phyloP scores from a whole-genome alignment of 2,888 invertebrate genomes.

The Ornithoptera alexandrae region DNA sequence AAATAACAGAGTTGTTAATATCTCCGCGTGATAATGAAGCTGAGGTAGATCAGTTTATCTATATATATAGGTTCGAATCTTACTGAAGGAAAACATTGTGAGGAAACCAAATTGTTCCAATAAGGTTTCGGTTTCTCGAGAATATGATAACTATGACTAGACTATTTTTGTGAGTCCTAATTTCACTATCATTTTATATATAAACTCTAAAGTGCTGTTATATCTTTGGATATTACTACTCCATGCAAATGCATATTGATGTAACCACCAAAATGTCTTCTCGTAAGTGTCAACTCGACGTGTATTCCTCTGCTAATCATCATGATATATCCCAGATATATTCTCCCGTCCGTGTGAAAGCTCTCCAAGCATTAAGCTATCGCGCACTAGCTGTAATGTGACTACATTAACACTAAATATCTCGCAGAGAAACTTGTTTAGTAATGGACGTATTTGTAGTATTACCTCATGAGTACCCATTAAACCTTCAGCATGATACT shows the following conservation, averaged over 20 bases:
- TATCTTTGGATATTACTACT: not conserved
- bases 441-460: slow-evolving; percentile 7
- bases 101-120: too few species aligned
- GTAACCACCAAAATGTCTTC: slow-evolving; percentile 16
- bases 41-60: too few species aligned
- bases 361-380: slow-evolving; percentile 23
- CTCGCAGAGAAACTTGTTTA: slow-evolving; percentile 6
- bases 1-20: too few species aligned
- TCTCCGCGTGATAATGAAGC: too few species aligned
- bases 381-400: slow-evolving; percentile 17
- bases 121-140: too few species aligned
- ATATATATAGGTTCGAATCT: too few species aligned
- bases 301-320: slow-evolving; percentile 27
- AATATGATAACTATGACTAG: too few species aligned
- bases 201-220: too few species aligned
- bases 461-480: not conserved
- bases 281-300: slow-evolving; percentile 14
- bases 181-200: too few species aligned
- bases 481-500: not conserved
- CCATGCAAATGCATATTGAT: slow-evolving; percentile 13
- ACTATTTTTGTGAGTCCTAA: too few species aligned
- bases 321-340: slow-evolving; percentile 26
- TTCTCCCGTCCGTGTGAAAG: slow-evolving; percentile 21
- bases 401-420: slow-evolving; percentile 26
- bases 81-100: too few species aligned